phyloP scores from a whole-genome alignment of 2,888 invertebrate species.

The Lithophane semibrunnea region DNA sequence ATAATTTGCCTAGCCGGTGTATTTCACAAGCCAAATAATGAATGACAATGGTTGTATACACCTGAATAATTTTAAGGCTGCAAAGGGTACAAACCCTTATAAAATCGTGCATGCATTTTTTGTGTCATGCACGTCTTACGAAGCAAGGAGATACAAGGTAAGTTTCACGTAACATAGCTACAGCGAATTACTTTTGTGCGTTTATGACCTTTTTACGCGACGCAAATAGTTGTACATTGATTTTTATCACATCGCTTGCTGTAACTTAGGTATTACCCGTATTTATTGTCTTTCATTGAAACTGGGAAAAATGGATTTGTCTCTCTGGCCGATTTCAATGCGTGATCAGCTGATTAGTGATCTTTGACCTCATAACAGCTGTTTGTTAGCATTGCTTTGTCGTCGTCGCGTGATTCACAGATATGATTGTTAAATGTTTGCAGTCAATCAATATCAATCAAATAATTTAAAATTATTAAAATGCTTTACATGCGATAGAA shows the following conservation, averaged over 20 bases:
- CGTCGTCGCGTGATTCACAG: constrained; percentile 57
- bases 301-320: constrained; percentile 24
- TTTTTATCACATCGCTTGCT: constrained; percentile 47
- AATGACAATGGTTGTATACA: constrained; percentile 94
- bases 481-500: constrained; percentile 34
- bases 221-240: constrained; percentile 65
- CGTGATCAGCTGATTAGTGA: constrained; percentile 86
- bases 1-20: constrained; percentile 71
- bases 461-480: constrained; percentile 14
- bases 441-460: constrained; percentile 36
- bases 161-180: constrained; percentile 58
- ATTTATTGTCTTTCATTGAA: constrained; percentile 10
- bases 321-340: constrained; percentile 61
- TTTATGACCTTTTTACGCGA: constrained; percentile 65
- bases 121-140: constrained; percentile 94
- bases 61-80: constrained; percentile 94
- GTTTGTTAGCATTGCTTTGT: constrained; percentile 68
- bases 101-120: constrained; percentile 96
- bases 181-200: constrained; percentile 49
- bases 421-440: constrained; percentile 39
- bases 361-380: constrained; percentile 87
- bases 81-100: constrained; percentile 93
- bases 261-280: neutral
- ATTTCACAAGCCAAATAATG: constrained; percentile 86
- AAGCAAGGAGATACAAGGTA: constrained; percentile 96